Base-by-base conservation (phyloP, 2,888 invertebrate species). In the Agapostemon virescens region DNA sequence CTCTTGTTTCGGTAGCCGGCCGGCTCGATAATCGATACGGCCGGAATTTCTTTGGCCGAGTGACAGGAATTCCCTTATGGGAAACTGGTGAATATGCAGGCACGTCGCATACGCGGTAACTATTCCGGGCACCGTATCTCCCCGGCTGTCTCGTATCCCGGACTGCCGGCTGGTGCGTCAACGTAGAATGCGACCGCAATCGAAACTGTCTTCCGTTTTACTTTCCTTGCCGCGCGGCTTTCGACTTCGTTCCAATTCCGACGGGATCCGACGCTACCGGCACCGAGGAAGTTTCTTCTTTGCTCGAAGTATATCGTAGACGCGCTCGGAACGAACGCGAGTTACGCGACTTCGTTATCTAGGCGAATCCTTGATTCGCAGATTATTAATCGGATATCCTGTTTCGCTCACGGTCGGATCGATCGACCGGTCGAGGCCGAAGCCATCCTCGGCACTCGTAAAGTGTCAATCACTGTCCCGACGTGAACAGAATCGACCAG, bases 41-140 rank as follows among this genome's bases (percentile, higher is more conserved):
- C 23, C 4, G 67, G 74, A 83, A 76, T 82, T 79, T 76, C 79
- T 73, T 82, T 72, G 75, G 23, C 49, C 82, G 79, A 79, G 73
- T 74, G 75, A 73, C 72, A 82, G 79, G 83, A 82, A 83, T 83
- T 83, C 79, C 72, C 83, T 79, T 82, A 79, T 75, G 73, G 75
- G 70, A 61, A 55, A 33, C 79, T 68, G 64, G 82, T 74, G 83
- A 83, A 83, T 83, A 83, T 79, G 82, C 68, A 79, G 82, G 79
- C 70, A 83, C 71, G 83, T 79, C 66, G 61, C 79, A 78, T 78
- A 78, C 74, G 82, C 75, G 83, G 82, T 82, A 83, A 83, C 83
- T 82, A 73, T 83, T 82, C 82, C 69, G 33, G 75, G 78, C 75
- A 73, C 55, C 55, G 83, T 72, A 64, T 73, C 78, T 82, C 61